phyloP scores from a whole-genome alignment of 2,888 invertebrate species.

The Dichetophora obliterata region DNA sequence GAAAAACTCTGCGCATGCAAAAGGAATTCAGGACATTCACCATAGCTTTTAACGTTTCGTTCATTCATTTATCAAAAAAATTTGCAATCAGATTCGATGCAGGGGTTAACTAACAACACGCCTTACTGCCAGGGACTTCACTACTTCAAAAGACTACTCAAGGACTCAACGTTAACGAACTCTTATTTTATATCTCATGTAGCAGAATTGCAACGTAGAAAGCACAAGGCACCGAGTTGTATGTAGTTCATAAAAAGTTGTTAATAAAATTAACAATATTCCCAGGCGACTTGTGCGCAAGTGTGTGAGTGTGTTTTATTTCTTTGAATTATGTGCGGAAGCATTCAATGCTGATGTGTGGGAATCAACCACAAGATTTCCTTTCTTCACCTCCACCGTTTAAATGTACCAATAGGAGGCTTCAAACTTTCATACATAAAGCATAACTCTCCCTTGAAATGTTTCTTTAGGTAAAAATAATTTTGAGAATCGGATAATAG shows the following conservation, averaged over 20 bases:
- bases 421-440: no score
- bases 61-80: slow-evolving; percentile 4
- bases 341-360: no score
- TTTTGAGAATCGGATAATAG: no score
- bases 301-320: background rate
- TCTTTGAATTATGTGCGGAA: background rate
- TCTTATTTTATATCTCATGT: background rate
- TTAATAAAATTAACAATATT: slow-evolving; percentile 1
- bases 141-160: background rate
- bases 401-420: no score
- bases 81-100: background rate
- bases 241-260: background rate
- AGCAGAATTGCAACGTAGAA: background rate
- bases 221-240: background rate
- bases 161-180: background rate
- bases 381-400: no score
- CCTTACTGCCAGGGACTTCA: no score
- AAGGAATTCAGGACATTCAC: background rate
- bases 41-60: background rate
- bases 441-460: no score
- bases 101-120: no score
- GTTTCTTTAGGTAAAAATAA: no score
- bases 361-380: no score
- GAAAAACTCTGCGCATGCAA: no score
- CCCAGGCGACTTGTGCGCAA: background rate